Percentiles rank a stretch among this genome's conserved stretches.
Conservation (phyloP, 2,113 vertebrate genomes). For the Gobiocypris rarus region DNA sequence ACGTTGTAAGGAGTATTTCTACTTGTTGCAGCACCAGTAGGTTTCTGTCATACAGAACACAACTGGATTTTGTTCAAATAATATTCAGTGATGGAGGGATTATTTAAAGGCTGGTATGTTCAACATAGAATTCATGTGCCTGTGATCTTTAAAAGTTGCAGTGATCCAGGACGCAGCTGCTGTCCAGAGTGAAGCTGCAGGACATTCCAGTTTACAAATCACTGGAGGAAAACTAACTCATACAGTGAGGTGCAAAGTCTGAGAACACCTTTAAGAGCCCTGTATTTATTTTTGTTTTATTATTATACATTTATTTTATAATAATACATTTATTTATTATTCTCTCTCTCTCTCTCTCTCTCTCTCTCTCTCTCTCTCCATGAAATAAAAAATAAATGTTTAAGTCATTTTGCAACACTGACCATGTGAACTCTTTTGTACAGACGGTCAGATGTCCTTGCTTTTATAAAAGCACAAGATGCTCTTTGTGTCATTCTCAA, state of each 20-base stretch:
- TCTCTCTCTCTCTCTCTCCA: too few species aligned
- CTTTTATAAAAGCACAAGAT: neutral
- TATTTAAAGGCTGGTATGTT: too few species aligned
- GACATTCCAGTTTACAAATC: neutral
- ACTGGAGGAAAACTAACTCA: neutral
- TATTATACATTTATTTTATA: too few species aligned
- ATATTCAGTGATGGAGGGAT: too few species aligned
- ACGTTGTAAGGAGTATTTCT: too few species aligned
- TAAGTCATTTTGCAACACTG: neutral
- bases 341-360: too few species aligned
- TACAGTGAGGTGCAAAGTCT: neutral
- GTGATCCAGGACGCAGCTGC: slow-evolving; percentile 1
- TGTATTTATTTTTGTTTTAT: too few species aligned
- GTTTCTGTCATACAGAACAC: too few species aligned
- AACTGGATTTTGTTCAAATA: too few species aligned
- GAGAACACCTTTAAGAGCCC: neutral
- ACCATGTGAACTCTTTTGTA: neutral
- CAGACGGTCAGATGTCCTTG: neutral
- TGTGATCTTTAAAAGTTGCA: neutral
- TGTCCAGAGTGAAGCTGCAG: neutral
- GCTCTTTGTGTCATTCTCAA: neutral
- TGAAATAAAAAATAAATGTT: too few species aligned
- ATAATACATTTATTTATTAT: too few species aligned
- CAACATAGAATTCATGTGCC: neutral
- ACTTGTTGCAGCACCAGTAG: too few species aligned